These are phyloP conservation scores for Sycophaga agraensis DNA, from an alignment of 1,140 invertebrate genomes.

Conservation along the genomic window DNA sequence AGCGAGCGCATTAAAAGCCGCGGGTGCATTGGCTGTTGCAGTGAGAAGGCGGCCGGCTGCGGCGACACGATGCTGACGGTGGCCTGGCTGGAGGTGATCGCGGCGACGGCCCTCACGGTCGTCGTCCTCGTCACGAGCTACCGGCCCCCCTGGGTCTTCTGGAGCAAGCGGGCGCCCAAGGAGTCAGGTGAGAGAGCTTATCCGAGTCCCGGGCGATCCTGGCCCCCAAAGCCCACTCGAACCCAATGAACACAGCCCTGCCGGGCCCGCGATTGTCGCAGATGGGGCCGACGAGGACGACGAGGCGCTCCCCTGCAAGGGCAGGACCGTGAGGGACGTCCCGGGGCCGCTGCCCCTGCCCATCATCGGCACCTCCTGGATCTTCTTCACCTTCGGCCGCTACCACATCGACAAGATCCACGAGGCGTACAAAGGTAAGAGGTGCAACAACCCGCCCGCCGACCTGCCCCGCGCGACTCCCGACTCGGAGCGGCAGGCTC, in stretches of 20 bases:
- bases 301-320: conserved; percentile 18
- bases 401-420: conserved; percentile 77
- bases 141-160: conserved; percentile 49
- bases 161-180: conserved; percentile 36
- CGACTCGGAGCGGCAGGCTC: background rate
- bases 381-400: conserved; percentile 64
- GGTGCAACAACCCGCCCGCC: conserved; percentile 8
- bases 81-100: conserved; percentile 48
- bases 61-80: conserved; percentile 37
- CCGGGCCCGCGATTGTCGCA: too few species aligned
- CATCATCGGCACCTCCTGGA: conserved; percentile 79
- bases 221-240: too few species aligned
- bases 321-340: conserved; percentile 50
- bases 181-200: conserved; percentile 22
- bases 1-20: too few species aligned
- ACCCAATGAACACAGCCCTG: too few species aligned
- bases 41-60: conserved; percentile 1
- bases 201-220: too few species aligned
- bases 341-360: conserved; percentile 77
- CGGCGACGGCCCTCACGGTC: conserved; percentile 42
- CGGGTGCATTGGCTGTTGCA: background rate
- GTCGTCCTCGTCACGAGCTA: conserved; percentile 45
- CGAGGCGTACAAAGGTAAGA: conserved; percentile 75
- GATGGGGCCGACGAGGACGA: too few species aligned
- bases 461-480: too few species aligned